These are phyloP conservation scores for Calliopsis andreniformis DNA, from an alignment of 1,140 invertebrate genomes.

Conservation along the genomic window DNA sequence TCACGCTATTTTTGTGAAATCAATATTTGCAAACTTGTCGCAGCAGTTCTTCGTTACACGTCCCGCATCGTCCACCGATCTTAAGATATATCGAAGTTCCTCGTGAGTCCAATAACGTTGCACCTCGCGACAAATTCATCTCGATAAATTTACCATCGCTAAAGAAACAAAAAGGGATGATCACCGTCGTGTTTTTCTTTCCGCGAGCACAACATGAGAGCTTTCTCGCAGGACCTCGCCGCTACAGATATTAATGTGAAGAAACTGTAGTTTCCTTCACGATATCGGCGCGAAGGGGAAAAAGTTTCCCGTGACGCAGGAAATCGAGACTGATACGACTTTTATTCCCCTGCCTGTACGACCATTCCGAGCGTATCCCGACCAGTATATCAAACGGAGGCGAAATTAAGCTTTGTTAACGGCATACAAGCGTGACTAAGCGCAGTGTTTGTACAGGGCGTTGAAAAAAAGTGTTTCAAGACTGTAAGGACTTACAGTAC, in stretches of 20 bases:
- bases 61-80: neutral
- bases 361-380: constrained; percentile 10
- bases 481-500: too few species aligned
- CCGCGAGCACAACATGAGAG: neutral
- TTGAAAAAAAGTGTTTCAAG: too few species aligned
- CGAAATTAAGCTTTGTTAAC: constrained; percentile 47
- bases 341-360: constrained; percentile 40
- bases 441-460: too few species aligned
- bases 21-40: constrained; percentile 5
- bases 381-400: constrained; percentile 45
- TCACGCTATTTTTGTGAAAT: neutral
- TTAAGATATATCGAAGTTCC: constrained; percentile 6
- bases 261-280: constrained; percentile 39
- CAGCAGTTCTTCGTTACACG: constrained; percentile 10
- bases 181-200: constrained; percentile 22
- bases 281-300: constrained; percentile 5
- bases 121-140: constrained; percentile 22
- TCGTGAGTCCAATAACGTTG: neutral
- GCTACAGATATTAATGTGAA: constrained; percentile 53
- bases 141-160: constrained; percentile 34
- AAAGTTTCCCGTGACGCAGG: constrained; percentile 47
- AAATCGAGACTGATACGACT: constrained; percentile 61
- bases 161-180: neutral
- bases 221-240: constrained; percentile 18
- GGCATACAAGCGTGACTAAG: constrained; percentile 17